Conservation (phyloP, 2,888 invertebrate species). For the Sphecodes monilicornis region DNA sequence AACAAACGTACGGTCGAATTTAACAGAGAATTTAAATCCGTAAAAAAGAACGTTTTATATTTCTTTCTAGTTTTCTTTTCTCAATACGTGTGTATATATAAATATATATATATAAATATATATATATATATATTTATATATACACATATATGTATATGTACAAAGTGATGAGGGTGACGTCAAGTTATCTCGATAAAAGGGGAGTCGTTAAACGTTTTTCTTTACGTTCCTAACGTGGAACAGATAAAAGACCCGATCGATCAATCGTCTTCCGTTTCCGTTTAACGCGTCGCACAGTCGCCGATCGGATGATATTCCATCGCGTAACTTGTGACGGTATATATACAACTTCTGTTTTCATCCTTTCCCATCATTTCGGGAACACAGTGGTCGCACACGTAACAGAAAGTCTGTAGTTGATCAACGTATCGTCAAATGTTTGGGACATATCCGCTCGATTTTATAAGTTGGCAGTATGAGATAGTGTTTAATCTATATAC, state of each 20-base stretch:
- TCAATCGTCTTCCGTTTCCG: slow-evolving; percentile 31
- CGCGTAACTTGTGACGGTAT: slow-evolving; percentile 31
- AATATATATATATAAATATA: no score
- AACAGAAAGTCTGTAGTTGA: slow-evolving; percentile 42
- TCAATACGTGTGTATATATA: slow-evolving; percentile 21
- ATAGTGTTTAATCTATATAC: slow-evolving; percentile 67
- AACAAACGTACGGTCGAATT: not conserved
- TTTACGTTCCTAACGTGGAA: slow-evolving; percentile 37
- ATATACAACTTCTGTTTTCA: slow-evolving; percentile 32
- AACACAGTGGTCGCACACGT: slow-evolving; percentile 58
- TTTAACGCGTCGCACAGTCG: slow-evolving; percentile 9
- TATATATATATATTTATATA: not conserved
- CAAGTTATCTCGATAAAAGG: slow-evolving; percentile 23
- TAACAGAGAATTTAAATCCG: slow-evolving; percentile 8
- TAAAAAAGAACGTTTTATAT: slow-evolving; percentile 17
- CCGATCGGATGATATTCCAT: slow-evolving; percentile 21
- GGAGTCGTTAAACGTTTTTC: slow-evolving; percentile 32
- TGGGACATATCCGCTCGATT: slow-evolving; percentile 44
- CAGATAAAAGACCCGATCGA: slow-evolving; percentile 30
- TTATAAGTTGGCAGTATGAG: slow-evolving; percentile 68
- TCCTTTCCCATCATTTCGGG: slow-evolving; percentile 34
- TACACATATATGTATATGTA: slow-evolving; percentile 21
- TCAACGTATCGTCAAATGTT: slow-evolving; percentile 31
- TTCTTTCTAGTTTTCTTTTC: slow-evolving; percentile 18
- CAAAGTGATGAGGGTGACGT: slow-evolving; percentile 23